Evolutionary conservation across 2,113 vertebrate species (phyloP).

Genomic region (Dromaius novaehollandiae): DNA sequence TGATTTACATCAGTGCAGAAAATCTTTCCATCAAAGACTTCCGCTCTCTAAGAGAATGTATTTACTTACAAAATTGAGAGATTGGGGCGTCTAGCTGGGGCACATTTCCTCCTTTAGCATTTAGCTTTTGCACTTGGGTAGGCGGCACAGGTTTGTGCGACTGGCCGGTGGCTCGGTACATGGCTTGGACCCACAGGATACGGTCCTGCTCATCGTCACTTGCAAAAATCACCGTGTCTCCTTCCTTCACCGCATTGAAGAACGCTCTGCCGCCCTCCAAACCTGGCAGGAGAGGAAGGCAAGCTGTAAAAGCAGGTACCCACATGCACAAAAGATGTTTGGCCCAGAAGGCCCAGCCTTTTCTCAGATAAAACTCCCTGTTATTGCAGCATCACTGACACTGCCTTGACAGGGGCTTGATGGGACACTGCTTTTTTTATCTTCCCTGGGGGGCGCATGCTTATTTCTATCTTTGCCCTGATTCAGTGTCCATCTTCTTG

Average conservation of each 20-base stretch:
- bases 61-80: slow-evolving; percentile 99
- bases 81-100: slow-evolving; percentile 97
- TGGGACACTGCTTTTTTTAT: too few species aligned
- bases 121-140: slow-evolving; percentile 98
- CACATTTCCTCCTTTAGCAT: slow-evolving; percentile 90
- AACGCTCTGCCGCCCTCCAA: slow-evolving; percentile 95
- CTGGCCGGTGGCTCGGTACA: slow-evolving; percentile 98
- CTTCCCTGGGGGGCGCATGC: background rate
- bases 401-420: background rate
- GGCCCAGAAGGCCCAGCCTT: background rate
- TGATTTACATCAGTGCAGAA: slow-evolving; percentile 46
- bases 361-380: background rate
- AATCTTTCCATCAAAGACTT: slow-evolving; percentile 43
- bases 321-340: background rate
- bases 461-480: background rate
- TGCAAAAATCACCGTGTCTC: slow-evolving; percentile 98
- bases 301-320: background rate
- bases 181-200: slow-evolving; percentile 98
- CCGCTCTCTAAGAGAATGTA: slow-evolving; percentile 43
- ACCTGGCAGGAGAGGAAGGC: slow-evolving; percentile 76
- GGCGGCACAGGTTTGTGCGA: slow-evolving; percentile 98
- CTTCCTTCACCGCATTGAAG: slow-evolving; percentile 98
- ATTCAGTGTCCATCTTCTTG: background rate
- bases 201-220: slow-evolving; percentile 98
- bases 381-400: background rate